Base-by-base conservation (phyloP, 2,797 vertebrate species). In the Heliangelus exortis region DNA sequence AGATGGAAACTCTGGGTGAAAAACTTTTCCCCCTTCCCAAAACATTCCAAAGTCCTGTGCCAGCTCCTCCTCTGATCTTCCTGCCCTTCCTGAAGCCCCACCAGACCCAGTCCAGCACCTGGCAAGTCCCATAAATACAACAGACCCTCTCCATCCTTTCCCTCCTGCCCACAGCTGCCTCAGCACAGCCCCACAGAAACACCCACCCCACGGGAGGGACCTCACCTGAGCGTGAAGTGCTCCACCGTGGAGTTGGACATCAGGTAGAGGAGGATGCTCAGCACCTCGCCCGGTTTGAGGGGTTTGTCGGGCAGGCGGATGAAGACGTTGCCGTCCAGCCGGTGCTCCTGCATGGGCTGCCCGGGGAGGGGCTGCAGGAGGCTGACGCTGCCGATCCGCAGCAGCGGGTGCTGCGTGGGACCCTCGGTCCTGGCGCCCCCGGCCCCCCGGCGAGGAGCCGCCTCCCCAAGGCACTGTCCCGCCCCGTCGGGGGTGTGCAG, bases 371-470 rank as follows among this genome's bases (percentile, higher is more conserved):
- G 98, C 97, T 98, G 99, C 97, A 99, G 98, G 50, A 99, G 98
- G 96, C 98, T 99, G 98, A 99, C 98, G 96, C 99, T 99, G 15
- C 99, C 99, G 7, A 99, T 99, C 67, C 99, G 98, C 93, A 99
- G 98, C 90, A 99, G 97, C 0, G 99, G 99, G 96, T 99, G 99
- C 97, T 99, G 99, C 6, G 99, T 98, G 87, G 98, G 98, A 47
- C 98, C 98, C 90, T 99, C 99, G 0, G 98, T 98, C 58, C 99
- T 98, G 23, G 98, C 97, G 1, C 90, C 96, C 0, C 96, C 95
- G 0, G 95, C 97, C 0, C 95, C 97, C 0, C 97, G 97, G 18
- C 98, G 96, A 4, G 97, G 92, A 4, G 90, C 96, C 3, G 68
- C 74, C 10, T 97, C 98, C 55, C 98, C 98, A 6, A 97, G 98